A percentile compares a stretch with the other conserved stretches of the same genome.
Evolutionary conservation across 2,113 vertebrate genomes (phyloP).

Genomic region (Clupea harengus): DNA sequence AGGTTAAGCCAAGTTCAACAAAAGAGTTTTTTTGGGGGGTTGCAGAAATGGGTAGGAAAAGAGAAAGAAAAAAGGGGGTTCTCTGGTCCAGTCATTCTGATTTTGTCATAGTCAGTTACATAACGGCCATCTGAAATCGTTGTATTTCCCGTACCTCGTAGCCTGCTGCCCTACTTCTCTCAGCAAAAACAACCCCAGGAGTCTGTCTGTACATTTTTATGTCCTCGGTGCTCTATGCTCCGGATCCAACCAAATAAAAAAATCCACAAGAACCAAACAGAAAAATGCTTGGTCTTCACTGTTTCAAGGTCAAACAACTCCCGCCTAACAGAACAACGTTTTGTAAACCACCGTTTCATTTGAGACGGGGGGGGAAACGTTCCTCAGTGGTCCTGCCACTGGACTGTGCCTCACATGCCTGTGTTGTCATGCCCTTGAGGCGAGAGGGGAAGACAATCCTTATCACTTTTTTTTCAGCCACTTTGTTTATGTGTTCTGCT

Average conservation of each 20-base stretch:
- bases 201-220: conserved; percentile 17
- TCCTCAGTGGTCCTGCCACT: background rate
- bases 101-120: conserved; percentile 52
- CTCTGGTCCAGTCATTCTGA: conserved; percentile 24
- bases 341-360: background rate
- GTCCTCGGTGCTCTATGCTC: background rate
- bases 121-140: conserved; percentile 64
- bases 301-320: background rate
- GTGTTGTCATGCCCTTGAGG: background rate
- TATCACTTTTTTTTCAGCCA: background rate
- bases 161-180: conserved; percentile 47
- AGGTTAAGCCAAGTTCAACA: conserved; percentile 38
- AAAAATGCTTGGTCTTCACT: background rate
- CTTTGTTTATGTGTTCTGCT: background rate
- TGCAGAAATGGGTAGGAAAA: background rate
- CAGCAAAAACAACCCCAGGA: background rate
- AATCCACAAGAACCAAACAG: background rate
- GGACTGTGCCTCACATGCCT: background rate
- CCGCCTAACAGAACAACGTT: background rate
- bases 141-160: conserved; percentile 50
- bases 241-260: background rate
- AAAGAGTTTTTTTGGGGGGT: conserved; percentile 42
- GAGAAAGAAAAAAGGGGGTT: background rate
- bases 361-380: background rate
- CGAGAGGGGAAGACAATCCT: background rate